These are phyloP conservation scores for Daubentonia madagascariensis DNA, from an alignment of 2,113 vertebrate species.

Conservation along the genomic window DNA sequence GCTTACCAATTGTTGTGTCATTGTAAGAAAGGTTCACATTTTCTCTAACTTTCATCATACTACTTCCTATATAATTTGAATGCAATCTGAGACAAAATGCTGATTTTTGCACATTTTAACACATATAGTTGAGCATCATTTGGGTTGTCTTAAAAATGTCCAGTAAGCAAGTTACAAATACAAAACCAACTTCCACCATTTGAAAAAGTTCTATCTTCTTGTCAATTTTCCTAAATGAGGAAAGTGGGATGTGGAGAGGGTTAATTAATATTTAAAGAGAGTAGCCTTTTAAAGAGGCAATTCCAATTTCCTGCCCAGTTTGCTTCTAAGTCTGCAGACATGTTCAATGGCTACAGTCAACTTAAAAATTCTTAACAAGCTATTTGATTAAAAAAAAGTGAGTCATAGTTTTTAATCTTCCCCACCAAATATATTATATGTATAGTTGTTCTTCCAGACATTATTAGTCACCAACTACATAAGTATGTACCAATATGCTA, in stretches of 20 bases:
- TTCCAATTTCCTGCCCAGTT: background rate
- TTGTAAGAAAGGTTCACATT: background rate
- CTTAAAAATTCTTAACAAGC: background rate
- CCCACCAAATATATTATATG: background rate
- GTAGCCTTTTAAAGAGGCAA: background rate
- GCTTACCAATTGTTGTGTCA: background rate
- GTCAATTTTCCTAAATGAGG: background rate
- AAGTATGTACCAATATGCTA: background rate
- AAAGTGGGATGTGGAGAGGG: background rate
- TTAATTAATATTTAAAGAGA: background rate
- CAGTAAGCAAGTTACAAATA: slow-evolving; percentile 37
- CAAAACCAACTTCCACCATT: background rate
- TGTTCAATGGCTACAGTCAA: background rate
- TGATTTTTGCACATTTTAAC: slow-evolving; percentile 51
- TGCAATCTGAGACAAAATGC: slow-evolving; percentile 30
- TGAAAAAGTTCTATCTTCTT: background rate
- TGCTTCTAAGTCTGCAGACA: background rate
- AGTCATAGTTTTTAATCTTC: background rate
- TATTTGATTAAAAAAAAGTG: background rate
- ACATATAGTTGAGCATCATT: background rate
- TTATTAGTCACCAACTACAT: background rate
- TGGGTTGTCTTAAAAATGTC: slow-evolving; percentile 38
- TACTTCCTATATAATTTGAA: slow-evolving; percentile 32
- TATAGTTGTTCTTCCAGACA: background rate
- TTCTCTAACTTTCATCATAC: background rate